phyloP scores from a whole-genome alignment of 64 coral and sea anemone species.

The Orbicella faveolata region DNA sequence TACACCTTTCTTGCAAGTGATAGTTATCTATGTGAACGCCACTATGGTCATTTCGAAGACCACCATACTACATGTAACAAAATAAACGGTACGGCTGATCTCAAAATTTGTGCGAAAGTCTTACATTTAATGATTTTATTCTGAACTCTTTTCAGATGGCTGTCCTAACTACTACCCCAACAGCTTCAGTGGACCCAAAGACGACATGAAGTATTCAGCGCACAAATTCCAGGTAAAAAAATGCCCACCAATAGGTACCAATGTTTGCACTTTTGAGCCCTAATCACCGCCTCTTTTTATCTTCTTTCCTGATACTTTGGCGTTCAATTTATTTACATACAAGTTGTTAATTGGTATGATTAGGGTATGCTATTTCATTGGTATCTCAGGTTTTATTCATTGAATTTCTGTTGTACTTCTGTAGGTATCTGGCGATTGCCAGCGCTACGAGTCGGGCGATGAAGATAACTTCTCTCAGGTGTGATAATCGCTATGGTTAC shows the following conservation, averaged over 20 bases:
- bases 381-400: neutral
- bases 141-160: slow-evolving; percentile 16
- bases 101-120: too few relatives aligned
- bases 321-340: too few relatives aligned
- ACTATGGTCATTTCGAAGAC: too few relatives aligned
- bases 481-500: neutral
- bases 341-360: too few relatives aligned
- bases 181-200: slow-evolving; percentile 79
- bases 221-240: slow-evolving; percentile 40
- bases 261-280: neutral
- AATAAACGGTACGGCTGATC: too few relatives aligned
- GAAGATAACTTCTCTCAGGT: slow-evolving; percentile 92
- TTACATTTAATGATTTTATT: neutral
- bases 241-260: neutral
- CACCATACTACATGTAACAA: too few relatives aligned
- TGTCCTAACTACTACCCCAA: slow-evolving; percentile 88
- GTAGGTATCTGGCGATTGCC: slow-evolving; percentile 60
- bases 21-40: too few relatives aligned
- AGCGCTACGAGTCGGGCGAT: slow-evolving; percentile 76
- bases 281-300: too few relatives aligned
- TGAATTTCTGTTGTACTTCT: neutral
- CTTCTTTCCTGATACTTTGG: too few relatives aligned
- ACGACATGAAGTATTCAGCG: slow-evolving; percentile 75
- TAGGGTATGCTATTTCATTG: neutral
- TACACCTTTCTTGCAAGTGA: too few relatives aligned